These are phyloP conservation scores for Chydorus sphaericus DNA, from an alignment of 2,888 invertebrate species.

Conservation along the genomic window DNA sequence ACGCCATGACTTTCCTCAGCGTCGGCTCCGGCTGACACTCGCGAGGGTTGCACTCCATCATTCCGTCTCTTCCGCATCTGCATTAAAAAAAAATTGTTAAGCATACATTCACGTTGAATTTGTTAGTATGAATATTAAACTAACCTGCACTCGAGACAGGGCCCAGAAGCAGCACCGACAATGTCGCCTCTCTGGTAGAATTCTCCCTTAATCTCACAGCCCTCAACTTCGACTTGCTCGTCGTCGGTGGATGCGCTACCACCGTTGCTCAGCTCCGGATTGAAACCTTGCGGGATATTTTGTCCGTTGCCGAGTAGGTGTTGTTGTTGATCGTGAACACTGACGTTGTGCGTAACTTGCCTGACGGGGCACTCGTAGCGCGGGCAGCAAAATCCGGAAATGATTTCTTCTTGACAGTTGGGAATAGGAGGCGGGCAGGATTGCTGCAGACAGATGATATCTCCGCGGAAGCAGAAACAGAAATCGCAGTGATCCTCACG, in stretches of 20 bases:
- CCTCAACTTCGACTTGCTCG: slow-evolving; percentile 26
- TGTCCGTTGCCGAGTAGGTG: slow-evolving; percentile 16
- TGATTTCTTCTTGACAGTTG: slow-evolving; percentile 80
- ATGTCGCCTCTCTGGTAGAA: slow-evolving; percentile 74
- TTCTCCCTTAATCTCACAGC: slow-evolving; percentile 72
- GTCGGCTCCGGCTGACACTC: slow-evolving; percentile 79
- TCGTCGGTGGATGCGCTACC: neutral
- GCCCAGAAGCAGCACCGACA: slow-evolving; percentile 72
- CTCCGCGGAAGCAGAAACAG: slow-evolving; percentile 92
- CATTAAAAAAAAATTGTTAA: slow-evolving; percentile 20
- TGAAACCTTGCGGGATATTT: slow-evolving; percentile 18
- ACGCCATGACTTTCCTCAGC: slow-evolving; percentile 77
- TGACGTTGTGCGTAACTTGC: slow-evolving; percentile 66
- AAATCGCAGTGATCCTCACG: slow-evolving; percentile 89
- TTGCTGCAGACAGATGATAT: slow-evolving; percentile 87
- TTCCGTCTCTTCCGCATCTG: slow-evolving; percentile 81
- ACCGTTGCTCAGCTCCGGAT: slow-evolving; percentile 43
- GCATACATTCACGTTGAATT: neutral
- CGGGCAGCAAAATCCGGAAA: slow-evolving; percentile 87
- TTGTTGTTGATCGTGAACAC: slow-evolving; percentile 24
- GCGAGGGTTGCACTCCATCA: slow-evolving; percentile 88
- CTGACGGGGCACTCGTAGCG: slow-evolving; percentile 85
- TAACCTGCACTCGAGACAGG: slow-evolving; percentile 89
- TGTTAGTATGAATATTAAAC: slow-evolving; percentile 24
- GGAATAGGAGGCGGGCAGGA: slow-evolving; percentile 88